Percentiles rank a stretch among this genome's conserved stretches.
phyloP scores from a whole-genome alignment of 2,797 vertebrate species.

The Tenualosa thibaudeaui region DNA sequence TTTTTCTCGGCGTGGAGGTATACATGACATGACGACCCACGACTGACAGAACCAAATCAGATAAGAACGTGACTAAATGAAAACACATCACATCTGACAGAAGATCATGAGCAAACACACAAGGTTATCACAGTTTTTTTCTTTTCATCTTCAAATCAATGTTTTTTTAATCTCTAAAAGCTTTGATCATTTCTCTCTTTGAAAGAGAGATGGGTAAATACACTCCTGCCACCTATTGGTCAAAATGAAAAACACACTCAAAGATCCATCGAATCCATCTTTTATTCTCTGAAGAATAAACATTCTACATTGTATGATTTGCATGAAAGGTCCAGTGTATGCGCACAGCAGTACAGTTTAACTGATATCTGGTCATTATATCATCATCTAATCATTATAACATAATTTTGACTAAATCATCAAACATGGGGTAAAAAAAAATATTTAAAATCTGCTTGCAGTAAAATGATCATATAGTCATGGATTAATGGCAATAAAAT shows the following conservation, averaged over 20 bases:
- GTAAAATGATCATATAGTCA: background rate
- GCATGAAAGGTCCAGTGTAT: background rate
- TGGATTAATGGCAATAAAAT: background rate
- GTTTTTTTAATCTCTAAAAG: conserved; percentile 1
- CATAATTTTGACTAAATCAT: background rate
- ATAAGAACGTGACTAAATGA: background rate
- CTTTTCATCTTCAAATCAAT: background rate
- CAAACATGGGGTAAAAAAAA: background rate
- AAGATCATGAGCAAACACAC: conserved; percentile 13
- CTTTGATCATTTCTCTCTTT: background rate
- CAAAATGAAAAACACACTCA: background rate
- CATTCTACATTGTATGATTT: background rate
- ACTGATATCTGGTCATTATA: background rate
- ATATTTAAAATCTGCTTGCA: background rate
- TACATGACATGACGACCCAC: background rate
- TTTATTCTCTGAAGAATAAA: background rate
- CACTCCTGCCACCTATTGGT: conserved; percentile 71
- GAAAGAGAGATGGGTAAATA: conserved; percentile 35
- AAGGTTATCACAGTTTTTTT: background rate
- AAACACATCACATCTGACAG: background rate
- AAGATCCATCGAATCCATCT: background rate
- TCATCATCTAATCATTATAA: background rate
- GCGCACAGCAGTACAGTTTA: background rate
- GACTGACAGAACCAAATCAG: conserved; percentile 6
- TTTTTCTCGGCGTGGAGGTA: background rate